Evolutionary conservation across 2,113 vertebrate species (phyloP), one percentile per base, ranked within the genome.

Genomic region (Ceyx margarethae): DNA sequence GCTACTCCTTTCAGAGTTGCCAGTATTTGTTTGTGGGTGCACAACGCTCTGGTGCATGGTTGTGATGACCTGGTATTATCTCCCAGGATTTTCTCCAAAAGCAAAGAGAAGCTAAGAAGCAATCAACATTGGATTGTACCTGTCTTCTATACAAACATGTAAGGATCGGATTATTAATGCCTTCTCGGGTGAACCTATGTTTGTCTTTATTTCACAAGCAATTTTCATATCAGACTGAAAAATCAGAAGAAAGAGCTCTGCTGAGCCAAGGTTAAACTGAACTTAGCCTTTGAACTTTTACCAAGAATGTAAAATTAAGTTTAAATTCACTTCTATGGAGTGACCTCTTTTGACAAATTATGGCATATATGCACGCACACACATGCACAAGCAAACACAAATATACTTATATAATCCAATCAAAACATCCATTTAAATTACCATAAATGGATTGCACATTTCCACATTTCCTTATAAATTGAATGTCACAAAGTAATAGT

Each of bases 161-260:
- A 60, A 94, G 95, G 94, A 96, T 95, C n/a, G 81, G 95, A 96
- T 98, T 97, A 97, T 98, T 98, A 97, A 97, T 97, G 94, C 96
- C 80, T 93, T 90, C 95, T 94, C 95, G 93, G 93, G 95, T 64
- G 7, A 94, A 94, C 80, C 71, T 37, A 1, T 97, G 96, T 97
- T 98, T 97, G 96, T 93, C 96, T 96, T 97, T 95, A 97, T 96
- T 96, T 97, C 97, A 95, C 94, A 96, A 96, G 96, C 96, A 96
- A 97, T 97, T 97, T 97, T 96, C 84, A 94, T 91, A 95, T 91
- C 92, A 78, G 76, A 74, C 91, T 66, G 65, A 85, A 91, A 93
- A 96, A 94, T 95, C 92, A 93, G 90, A 62, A 81, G 68, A 58
- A 86, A 94, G 89, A 86, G 84, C 81, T 69, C 86, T 53, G 37